phyloP scores from a whole-genome alignment of 2,797 vertebrate species.

The Peromyscus aztecus region DNA sequence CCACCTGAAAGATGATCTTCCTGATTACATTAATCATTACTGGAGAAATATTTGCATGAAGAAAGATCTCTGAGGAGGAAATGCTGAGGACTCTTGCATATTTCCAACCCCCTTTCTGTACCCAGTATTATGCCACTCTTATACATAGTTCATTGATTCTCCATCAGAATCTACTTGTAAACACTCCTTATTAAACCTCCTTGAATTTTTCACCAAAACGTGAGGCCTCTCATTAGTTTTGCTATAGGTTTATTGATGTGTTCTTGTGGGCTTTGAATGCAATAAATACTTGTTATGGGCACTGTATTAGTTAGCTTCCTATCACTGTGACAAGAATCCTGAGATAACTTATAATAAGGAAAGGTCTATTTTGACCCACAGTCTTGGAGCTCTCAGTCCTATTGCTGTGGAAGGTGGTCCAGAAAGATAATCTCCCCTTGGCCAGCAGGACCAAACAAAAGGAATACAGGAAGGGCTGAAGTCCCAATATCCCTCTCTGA shows the following conservation, averaged over 20 bases:
- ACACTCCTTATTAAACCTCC: not conserved
- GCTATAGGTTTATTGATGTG: not conserved
- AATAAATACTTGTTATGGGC: not conserved
- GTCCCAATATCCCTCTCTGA: too few relatives aligned
- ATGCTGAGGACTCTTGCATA: not conserved
- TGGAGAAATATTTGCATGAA: not conserved
- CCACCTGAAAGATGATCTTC: constrained; percentile 1
- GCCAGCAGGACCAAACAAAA: not conserved
- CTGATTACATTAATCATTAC: constrained; percentile 26
- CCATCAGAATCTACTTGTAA: not conserved
- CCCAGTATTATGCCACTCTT: not conserved
- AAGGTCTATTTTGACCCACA: not conserved
- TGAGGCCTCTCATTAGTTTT: not conserved
- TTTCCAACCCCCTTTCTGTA: not conserved
- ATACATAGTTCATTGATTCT: not conserved
- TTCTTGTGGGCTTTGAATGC: not conserved
- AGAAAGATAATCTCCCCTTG: not conserved
- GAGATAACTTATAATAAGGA: not conserved
- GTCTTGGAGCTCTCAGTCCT: not conserved
- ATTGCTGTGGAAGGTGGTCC: not conserved
- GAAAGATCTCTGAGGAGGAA: not conserved
- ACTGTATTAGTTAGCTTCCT: not conserved
- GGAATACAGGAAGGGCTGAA: not conserved
- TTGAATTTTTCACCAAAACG: constrained; percentile 36
- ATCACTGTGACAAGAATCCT: not conserved